Evolutionary conservation across 1,140 invertebrate species (phyloP).

Genomic region (Condylostylus longicornis): DNA sequence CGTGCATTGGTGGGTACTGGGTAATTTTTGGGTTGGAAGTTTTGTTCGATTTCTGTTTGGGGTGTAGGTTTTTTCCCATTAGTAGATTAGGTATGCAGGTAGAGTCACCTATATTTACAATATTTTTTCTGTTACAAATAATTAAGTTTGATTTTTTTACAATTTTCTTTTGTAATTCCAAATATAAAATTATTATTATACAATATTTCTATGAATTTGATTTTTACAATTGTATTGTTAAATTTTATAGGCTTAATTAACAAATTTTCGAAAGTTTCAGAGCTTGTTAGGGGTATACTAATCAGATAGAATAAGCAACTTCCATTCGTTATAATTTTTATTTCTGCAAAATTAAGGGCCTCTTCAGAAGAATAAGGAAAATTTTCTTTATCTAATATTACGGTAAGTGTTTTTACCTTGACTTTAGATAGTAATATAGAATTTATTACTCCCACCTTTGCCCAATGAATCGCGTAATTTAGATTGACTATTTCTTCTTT

Average conservation of each 20-base stretch:
- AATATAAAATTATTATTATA: neutral
- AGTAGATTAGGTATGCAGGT: neutral
- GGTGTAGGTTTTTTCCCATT: no score
- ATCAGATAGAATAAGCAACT: neutral
- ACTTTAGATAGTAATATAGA: constrained; percentile 1
- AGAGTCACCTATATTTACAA: neutral
- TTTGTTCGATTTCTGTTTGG: no score
- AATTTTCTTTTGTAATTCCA: neutral
- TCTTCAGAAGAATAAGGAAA: neutral
- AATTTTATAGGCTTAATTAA: neutral
- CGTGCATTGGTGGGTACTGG: no score
- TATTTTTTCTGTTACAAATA: neutral
- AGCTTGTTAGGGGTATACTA: neutral
- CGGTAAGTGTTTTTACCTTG: neutral
- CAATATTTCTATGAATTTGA: neutral
- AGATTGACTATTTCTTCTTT: neutral
- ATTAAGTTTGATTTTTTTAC: neutral
- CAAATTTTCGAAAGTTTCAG: neutral
- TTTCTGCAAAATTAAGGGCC: neutral
- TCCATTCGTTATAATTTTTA: neutral
- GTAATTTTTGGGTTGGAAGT: no score
- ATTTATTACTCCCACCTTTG: neutral
- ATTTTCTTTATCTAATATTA: neutral
- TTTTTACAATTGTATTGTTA: neutral
- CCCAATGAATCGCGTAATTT: neutral